phyloP scores from a whole-genome alignment of 2,113 vertebrate species.

The Tauraco erythrolophus region DNA sequence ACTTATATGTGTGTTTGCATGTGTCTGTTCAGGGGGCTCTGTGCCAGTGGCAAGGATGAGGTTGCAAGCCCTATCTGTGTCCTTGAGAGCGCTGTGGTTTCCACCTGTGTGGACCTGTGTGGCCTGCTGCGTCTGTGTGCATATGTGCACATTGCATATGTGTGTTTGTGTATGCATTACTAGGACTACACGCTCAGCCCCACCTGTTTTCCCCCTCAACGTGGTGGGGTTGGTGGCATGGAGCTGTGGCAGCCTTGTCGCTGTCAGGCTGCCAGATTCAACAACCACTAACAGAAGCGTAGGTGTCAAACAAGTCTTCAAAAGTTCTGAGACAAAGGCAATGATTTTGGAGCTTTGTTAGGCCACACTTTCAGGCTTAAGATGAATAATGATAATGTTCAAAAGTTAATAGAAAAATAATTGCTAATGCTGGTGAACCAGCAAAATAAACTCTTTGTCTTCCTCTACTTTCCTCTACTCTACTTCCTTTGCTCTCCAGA shows the following conservation, averaged over 20 bases:
- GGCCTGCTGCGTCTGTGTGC: not conserved
- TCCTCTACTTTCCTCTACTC: not conserved
- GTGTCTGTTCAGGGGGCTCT: not conserved
- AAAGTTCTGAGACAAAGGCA: not conserved
- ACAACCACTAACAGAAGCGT: not conserved
- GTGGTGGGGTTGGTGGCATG: fast-evolving
- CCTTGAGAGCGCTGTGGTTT: not conserved
- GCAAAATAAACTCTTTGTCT: not conserved
- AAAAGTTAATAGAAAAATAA: not conserved
- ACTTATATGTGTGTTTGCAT: fast-evolving
- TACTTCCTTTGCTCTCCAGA: no score
- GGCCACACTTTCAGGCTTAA: not conserved
- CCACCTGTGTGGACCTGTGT: not conserved
- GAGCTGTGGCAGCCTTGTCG: not conserved
- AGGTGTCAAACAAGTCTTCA: not conserved
- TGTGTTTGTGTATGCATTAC: not conserved
- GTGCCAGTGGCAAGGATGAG: not conserved
- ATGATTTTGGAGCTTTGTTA: not conserved
- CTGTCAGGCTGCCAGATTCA: not conserved
- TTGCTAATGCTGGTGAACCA: not conserved
- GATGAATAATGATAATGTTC: not conserved
- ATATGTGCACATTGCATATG: not conserved
- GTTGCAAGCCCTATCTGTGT: not conserved
- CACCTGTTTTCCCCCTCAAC: not conserved
- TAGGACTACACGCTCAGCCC: not conserved